These are phyloP conservation scores for Drosophila formosana DNA, from an alignment of 2,888 invertebrate species.

Conservation along the genomic window DNA sequence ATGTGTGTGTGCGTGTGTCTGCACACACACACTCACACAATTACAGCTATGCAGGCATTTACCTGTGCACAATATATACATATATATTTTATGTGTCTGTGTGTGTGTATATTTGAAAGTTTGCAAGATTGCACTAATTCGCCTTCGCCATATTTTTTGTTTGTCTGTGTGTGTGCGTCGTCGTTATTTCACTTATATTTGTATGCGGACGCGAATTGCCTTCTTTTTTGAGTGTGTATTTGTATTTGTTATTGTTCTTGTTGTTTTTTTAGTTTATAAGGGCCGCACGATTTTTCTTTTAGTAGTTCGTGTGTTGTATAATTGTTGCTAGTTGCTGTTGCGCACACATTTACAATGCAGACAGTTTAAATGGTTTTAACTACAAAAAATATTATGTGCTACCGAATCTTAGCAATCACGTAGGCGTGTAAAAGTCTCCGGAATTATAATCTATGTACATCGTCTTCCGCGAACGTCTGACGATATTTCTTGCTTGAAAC, in stretches of 20 bases:
- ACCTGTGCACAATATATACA: conserved; percentile 41
- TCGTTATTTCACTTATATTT: conserved; percentile 44
- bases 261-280: conserved; percentile 2
- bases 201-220: conserved; percentile 48
- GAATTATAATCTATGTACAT: conserved; percentile 59
- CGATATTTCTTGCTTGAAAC: conserved; percentile 46
- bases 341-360: conserved; percentile 18
- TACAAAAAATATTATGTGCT: conserved; percentile 42
- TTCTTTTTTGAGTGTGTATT: conserved; percentile 9
- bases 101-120: conserved; percentile 44
- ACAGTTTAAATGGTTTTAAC: conserved; percentile 23
- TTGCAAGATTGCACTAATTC: conserved; percentile 64
- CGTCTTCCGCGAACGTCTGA: conserved; percentile 63
- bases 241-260: conserved; percentile 27
- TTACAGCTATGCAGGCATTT: conserved; percentile 45
- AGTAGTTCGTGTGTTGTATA: conserved; percentile 16
- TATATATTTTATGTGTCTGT: conserved; percentile 28
- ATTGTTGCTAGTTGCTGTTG: conserved; percentile 12
- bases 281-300: conserved; percentile 1
- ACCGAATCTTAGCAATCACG: conserved; percentile 46
- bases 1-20: conserved; percentile 8
- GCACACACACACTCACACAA: conserved; percentile 30
- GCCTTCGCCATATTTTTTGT: conserved; percentile 62
- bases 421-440: conserved; percentile 61
- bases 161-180: conserved; percentile 28